These are phyloP conservation scores for Aleiodes leptofemur DNA, from an alignment of 2,888 invertebrate species.

Conservation along the genomic window DNA sequence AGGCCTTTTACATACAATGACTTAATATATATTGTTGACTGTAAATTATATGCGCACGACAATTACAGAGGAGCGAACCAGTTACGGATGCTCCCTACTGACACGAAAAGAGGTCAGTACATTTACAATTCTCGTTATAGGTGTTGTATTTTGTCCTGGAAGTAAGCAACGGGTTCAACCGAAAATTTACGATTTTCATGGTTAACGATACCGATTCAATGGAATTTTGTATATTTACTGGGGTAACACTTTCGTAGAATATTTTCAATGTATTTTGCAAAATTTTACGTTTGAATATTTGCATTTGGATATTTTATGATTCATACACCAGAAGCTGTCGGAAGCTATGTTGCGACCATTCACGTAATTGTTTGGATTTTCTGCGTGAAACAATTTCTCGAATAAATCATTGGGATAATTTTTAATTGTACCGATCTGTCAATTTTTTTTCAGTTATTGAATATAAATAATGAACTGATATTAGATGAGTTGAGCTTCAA, in stretches of 20 bases:
- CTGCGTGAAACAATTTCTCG: too few species aligned
- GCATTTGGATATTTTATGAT: too few species aligned
- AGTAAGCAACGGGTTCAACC: conserved; percentile 57
- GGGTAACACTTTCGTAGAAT: conserved; percentile 7
- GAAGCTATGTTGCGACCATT: too few species aligned
- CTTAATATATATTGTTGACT: background rate
- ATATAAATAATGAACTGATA: too few species aligned
- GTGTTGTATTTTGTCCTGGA: conserved; percentile 43
- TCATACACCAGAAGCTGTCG: too few species aligned
- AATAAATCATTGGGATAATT: too few species aligned
- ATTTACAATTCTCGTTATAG: conserved; percentile 39
- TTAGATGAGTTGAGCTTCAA: too few species aligned
- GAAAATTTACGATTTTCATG: conserved; percentile 64
- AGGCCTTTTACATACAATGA: background rate
- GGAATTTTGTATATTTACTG: conserved; percentile 18
- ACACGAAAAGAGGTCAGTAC: conserved; percentile 20
- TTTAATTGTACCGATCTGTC: too few species aligned
- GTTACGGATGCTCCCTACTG: conserved; percentile 54
- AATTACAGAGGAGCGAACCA: conserved; percentile 51
- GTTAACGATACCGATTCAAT: conserved; percentile 40
- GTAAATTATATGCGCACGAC: conserved; percentile 25
- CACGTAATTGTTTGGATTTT: too few species aligned
- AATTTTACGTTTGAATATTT: background rate
- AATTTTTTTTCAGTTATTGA: too few species aligned
- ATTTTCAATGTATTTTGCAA: background rate